These are phyloP conservation scores for Tuberolachnus salignus DNA, from an alignment of 2,888 invertebrate species.

Conservation along the genomic window DNA sequence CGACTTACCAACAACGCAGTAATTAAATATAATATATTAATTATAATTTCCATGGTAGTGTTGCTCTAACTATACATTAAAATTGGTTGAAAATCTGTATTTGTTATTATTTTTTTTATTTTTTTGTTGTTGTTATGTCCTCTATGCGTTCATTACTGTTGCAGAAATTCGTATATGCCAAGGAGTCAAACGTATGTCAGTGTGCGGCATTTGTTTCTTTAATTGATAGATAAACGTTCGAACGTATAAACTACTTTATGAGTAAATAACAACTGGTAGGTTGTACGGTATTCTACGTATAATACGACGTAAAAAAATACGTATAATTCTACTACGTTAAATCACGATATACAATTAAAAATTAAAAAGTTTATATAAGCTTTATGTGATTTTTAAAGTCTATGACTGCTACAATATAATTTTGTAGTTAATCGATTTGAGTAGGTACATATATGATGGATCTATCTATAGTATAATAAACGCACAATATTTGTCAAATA, in stretches of 20 bases:
- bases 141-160: background rate
- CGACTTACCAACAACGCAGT: conserved; percentile 21
- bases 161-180: background rate
- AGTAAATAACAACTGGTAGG: conserved; percentile 1
- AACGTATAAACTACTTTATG: conserved; percentile 2
- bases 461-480: too few relatives aligned
- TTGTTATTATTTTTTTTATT: too few relatives aligned
- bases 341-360: background rate
- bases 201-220: background rate
- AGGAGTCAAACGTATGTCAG: background rate
- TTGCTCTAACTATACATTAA: background rate
- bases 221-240: conserved; percentile 17
- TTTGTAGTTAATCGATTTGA: background rate
- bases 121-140: background rate
- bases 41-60: conserved; percentile 4
- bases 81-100: background rate
- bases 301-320: too few relatives aligned
- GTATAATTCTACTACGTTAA: background rate
- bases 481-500: background rate
- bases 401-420: background rate
- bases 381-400: background rate
- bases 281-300: too few relatives aligned
- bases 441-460: background rate
- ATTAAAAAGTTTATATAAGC: conserved; percentile 6
- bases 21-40: background rate